These are phyloP conservation scores for Rhynchotus rufescens DNA, from an alignment of 2,797 vertebrate genomes.

Conservation along the genomic window DNA sequence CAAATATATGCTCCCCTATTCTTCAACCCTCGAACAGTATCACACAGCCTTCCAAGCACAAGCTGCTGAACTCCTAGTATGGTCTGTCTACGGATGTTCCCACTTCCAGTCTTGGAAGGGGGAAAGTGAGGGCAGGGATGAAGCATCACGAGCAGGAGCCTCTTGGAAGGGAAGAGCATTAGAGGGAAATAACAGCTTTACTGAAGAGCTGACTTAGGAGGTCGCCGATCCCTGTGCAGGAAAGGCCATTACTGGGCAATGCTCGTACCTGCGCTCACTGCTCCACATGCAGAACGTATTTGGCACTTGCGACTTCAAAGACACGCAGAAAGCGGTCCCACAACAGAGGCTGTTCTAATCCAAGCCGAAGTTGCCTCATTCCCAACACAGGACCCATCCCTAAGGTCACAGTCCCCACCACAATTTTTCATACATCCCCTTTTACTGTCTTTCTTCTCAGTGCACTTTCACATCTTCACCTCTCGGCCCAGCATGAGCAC, in stretches of 20 bases:
- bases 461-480: background rate
- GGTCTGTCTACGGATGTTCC: fast-evolving
- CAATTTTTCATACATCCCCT: background rate
- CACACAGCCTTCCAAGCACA: background rate
- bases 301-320: background rate
- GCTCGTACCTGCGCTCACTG: background rate
- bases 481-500: background rate
- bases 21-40: background rate
- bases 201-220: background rate
- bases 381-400: background rate
- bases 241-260: background rate
- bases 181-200: background rate
- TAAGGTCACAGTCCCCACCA: fast-evolving
- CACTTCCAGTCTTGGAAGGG: background rate
- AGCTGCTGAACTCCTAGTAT: fast-evolving
- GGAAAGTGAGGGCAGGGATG: background rate
- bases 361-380: fast-evolving
- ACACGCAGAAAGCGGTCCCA: background rate
- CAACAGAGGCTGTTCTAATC: background rate
- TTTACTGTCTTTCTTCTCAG: background rate
- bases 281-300: background rate
- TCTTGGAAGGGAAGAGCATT: background rate
- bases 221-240: fast-evolving
- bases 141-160: background rate
- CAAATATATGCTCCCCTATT: background rate